Evolutionary conservation across 1,140 invertebrate genomes (phyloP).

Genomic region (Rhyzopertha dominica): DNA sequence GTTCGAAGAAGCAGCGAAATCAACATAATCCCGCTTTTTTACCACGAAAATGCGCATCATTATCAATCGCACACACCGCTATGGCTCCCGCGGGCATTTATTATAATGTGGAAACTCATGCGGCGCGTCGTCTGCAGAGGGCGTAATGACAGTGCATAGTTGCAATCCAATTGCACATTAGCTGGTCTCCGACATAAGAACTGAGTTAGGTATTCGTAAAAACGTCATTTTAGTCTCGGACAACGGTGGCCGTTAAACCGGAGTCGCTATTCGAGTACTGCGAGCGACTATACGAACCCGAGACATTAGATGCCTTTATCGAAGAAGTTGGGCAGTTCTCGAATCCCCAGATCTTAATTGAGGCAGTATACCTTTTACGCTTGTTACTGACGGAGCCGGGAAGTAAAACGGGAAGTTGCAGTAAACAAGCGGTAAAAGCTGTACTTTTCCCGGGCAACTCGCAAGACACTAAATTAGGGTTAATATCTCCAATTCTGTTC

Average conservation of each 20-base stretch:
- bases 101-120: too few species aligned
- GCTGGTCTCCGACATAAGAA: constrained; percentile 10
- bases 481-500: too few species aligned
- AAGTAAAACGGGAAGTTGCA: too few species aligned
- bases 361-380: constrained; percentile 12
- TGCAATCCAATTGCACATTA: constrained; percentile 10
- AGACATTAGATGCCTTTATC: constrained; percentile 9
- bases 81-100: too few species aligned
- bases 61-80: too few species aligned
- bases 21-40: too few species aligned
- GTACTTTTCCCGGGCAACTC: too few species aligned
- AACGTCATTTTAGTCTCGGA: constrained; percentile 9
- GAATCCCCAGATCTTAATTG: constrained; percentile 9
- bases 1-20: too few species aligned
- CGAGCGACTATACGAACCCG: constrained; percentile 1
- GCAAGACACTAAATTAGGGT: too few species aligned
- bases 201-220: constrained; percentile 11
- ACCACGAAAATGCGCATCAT: too few species aligned
- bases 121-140: too few species aligned
- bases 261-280: constrained; percentile 1
- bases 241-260: constrained; percentile 8
- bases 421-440: too few species aligned
- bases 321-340: background rate
- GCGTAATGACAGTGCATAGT: constrained; percentile 4
- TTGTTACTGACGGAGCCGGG: constrained; percentile 6